These are phyloP conservation scores for Columbina picui DNA, from an alignment of 2,113 vertebrate species.

Conservation along the genomic window DNA sequence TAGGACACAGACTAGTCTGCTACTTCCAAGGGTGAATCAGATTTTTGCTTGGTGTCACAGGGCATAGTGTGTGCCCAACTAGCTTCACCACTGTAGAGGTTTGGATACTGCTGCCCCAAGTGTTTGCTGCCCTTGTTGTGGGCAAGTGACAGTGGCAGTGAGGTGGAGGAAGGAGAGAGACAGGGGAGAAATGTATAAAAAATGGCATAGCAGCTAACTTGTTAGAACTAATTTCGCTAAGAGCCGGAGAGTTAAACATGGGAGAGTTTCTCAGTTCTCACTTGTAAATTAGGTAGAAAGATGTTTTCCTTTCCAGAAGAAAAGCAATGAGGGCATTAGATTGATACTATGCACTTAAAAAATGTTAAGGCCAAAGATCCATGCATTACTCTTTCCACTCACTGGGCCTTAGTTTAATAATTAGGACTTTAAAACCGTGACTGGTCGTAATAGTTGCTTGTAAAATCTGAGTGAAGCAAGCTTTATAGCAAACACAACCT, in stretches of 20 bases:
- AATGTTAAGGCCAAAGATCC: not conserved
- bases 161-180: not conserved
- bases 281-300: not conserved
- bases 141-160: not conserved
- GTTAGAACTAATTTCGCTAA: not conserved
- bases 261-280: not conserved
- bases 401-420: not conserved
- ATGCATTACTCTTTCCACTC: not conserved
- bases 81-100: not conserved
- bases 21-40: not conserved
- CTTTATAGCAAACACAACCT: slow-evolving; percentile 17
- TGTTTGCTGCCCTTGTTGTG: not conserved
- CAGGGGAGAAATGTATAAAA: not conserved
- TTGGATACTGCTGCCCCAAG: not conserved
- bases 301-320: not conserved
- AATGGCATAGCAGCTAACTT: not conserved
- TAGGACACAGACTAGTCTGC: not conserved
- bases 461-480: not conserved
- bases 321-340: not conserved
- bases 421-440: not conserved
- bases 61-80: too few species aligned
- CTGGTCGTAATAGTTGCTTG: not conserved
- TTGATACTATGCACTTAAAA: not conserved
- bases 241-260: not conserved
- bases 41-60: not conserved